Percentiles rank a stretch among this genome's conserved stretches.
These are phyloP conservation scores for Helarctos malayanus DNA, from an alignment of 2,797 vertebrate genomes.

Conservation along the genomic window DNA sequence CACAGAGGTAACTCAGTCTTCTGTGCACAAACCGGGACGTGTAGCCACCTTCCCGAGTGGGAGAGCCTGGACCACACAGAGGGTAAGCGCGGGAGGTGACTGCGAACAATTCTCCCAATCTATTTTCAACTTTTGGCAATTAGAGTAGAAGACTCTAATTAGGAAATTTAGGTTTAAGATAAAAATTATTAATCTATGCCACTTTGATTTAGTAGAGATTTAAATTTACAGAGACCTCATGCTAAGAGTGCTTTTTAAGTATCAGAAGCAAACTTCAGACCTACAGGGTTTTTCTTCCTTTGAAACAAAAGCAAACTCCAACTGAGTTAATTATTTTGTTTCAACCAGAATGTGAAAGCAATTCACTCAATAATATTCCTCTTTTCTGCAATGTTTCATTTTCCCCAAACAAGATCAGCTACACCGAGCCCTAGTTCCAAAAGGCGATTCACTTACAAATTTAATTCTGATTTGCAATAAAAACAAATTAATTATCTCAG, in stretches of 20 bases:
- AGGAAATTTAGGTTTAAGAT: not conserved
- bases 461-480: slow-evolving; percentile 78
- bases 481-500: slow-evolving; percentile 78
- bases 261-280: not conserved
- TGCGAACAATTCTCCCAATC: not conserved
- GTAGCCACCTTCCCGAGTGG: not conserved
- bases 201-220: not conserved
- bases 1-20: not conserved
- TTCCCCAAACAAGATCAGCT: not conserved
- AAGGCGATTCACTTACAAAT: slow-evolving; percentile 45
- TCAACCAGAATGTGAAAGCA: not conserved
- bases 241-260: not conserved
- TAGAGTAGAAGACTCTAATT: not conserved
- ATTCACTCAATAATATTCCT: not conserved
- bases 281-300: not conserved
- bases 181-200: not conserved
- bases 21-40: not conserved
- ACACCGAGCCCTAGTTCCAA: not conserved
- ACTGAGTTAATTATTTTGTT: not conserved
- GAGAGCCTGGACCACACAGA: not conserved
- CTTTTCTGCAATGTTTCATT: not conserved
- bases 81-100: not conserved
- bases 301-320: not conserved
- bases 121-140: not conserved
- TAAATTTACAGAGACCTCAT: not conserved